Evolutionary conservation across 1,140 invertebrate species (phyloP).

Genomic region (Leptinotarsa lineolata): DNA sequence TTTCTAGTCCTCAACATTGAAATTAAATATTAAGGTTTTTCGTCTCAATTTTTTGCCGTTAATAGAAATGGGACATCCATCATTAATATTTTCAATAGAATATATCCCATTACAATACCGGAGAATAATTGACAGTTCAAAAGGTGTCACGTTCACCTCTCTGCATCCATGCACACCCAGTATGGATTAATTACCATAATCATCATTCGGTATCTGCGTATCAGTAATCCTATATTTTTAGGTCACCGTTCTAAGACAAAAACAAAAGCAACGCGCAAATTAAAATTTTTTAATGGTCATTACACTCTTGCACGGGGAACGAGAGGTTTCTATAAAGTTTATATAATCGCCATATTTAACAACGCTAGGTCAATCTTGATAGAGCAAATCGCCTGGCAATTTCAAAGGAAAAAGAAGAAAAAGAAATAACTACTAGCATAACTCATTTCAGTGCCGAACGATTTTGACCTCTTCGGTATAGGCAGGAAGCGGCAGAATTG

Average conservation of each 20-base stretch:
- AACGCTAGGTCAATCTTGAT: constrained; percentile 28
- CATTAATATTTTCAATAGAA: too few relatives aligned
- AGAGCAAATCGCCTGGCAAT: constrained; percentile 25
- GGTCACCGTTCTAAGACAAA: constrained; percentile 16
- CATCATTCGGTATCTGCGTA: constrained; percentile 1
- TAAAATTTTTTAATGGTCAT: constrained; percentile 29
- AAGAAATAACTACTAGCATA: constrained; percentile 27
- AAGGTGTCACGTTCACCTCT: constrained; percentile 4
- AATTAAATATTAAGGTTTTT: too few relatives aligned
- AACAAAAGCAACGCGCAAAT: constrained; percentile 9
- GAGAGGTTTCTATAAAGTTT: constrained; percentile 23
- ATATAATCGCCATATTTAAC: constrained; percentile 30
- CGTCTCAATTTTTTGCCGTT: too few relatives aligned
- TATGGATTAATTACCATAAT: constrained; percentile 12
- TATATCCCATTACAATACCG: too few relatives aligned
- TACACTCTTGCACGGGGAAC: background rate
- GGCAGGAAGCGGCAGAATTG: constrained; percentile 3
- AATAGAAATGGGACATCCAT: too few relatives aligned
- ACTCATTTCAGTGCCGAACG: constrained; percentile 19
- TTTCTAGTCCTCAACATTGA: too few relatives aligned
- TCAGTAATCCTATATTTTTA: constrained; percentile 21
- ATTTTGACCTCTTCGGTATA: constrained; percentile 4
- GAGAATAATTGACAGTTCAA: background rate
- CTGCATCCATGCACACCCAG: constrained; percentile 2
- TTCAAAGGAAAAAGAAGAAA: constrained; percentile 24